These are phyloP conservation scores for Cosmorhoe ocellata DNA, from an alignment of 2,888 invertebrate species.

Conservation along the genomic window DNA sequence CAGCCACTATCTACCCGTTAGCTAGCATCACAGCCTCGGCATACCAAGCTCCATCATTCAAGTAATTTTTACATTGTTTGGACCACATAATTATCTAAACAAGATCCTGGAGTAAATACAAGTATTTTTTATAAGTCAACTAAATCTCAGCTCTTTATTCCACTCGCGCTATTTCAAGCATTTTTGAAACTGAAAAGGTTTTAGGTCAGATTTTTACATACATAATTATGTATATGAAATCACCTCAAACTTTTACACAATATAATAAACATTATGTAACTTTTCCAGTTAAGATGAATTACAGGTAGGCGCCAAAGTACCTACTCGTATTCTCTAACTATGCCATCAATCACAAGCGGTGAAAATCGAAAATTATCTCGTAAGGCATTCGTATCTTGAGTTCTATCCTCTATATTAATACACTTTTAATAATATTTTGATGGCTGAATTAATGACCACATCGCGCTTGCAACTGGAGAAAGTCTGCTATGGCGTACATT, in stretches of 20 bases:
- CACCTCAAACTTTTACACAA: no score
- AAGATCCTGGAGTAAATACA: no score
- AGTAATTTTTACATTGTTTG: neutral
- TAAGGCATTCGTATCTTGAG: conserved; percentile 40
- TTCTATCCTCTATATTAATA: conserved; percentile 43
- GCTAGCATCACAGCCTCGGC: conserved; percentile 6
- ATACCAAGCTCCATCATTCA: conserved; percentile 7
- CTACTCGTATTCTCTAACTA: conserved; percentile 21
- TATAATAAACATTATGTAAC: neutral
- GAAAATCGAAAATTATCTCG: conserved; percentile 48
- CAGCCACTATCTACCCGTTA: conserved; percentile 26
- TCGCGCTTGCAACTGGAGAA: conserved; percentile 33
- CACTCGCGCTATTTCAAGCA: no score
- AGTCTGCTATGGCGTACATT: conserved; percentile 25
- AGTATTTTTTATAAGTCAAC: no score
- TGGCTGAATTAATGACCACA: conserved; percentile 43
- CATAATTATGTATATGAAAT: no score
- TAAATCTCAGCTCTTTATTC: no score
- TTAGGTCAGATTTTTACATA: no score
- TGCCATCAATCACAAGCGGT: conserved; percentile 36
- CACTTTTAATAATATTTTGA: conserved; percentile 49
- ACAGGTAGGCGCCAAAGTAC: conserved; percentile 24
- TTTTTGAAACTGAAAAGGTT: no score
- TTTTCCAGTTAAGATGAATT: conserved; percentile 6
- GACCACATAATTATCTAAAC: no score